A percentile compares a stretch with the other conserved stretches of the same genome.
Conservation (phyloP, 2,888 invertebrate species). For the Julus scanicus region DNA sequence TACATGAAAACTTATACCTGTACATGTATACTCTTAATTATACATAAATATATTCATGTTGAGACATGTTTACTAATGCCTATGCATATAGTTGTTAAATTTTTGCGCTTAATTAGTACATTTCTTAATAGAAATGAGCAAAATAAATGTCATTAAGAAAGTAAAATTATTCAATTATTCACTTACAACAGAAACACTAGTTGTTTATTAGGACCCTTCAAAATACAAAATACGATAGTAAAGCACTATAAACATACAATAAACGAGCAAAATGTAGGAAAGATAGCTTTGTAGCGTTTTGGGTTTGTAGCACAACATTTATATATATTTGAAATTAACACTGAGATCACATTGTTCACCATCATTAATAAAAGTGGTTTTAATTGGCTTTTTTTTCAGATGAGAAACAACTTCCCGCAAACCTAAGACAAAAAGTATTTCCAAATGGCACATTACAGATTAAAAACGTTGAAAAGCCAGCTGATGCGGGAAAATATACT, state of each 20-base stretch:
- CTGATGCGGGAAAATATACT: constrained; percentile 57
- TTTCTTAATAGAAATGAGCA: too few species aligned
- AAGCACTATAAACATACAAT: too few species aligned
- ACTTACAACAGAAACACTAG: too few species aligned
- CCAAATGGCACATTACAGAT: constrained; percentile 58
- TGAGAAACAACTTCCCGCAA: constrained; percentile 57
- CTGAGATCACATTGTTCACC: background rate
- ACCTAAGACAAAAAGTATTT: constrained; percentile 57
- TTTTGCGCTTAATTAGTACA: too few species aligned
- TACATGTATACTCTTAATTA: too few species aligned
- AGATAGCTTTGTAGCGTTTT: constrained; percentile 29
- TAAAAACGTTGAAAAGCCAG: constrained; percentile 56
- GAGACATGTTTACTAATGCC: too few species aligned
- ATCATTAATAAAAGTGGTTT: background rate
- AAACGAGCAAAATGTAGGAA: background rate
- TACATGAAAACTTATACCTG: too few species aligned
- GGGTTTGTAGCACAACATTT: constrained; percentile 45
- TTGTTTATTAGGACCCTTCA: background rate
- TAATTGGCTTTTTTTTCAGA: constrained; percentile 52
- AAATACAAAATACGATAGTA: background rate
- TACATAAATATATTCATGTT: too few species aligned
- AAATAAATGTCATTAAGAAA: too few species aligned
- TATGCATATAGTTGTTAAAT: too few species aligned
- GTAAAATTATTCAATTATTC: too few species aligned
- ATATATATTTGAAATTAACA: constrained; percentile 31